A percentile compares a stretch with the other conserved stretches of the same genome.
Conservation (phyloP, 2,113 vertebrate species). For the Arenaria interpres region DNA sequence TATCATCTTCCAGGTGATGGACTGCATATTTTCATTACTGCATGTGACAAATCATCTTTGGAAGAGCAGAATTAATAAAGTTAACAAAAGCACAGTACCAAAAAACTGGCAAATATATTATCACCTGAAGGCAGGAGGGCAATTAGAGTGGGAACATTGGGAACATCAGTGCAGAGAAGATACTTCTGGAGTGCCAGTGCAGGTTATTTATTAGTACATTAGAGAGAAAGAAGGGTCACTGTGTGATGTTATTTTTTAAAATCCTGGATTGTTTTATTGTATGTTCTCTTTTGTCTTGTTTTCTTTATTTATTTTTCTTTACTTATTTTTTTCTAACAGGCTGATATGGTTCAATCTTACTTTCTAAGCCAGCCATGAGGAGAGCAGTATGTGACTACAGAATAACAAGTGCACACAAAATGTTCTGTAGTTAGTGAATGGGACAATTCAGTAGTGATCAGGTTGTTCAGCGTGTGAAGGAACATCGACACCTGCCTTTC, state of each 20-base stretch:
- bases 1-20: background rate
- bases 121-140: background rate
- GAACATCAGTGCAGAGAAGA: background rate
- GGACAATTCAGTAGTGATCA: background rate
- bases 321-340: background rate
- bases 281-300: background rate
- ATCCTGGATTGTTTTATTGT: background rate
- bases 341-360: background rate
- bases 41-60: background rate
- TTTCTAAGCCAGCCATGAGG: background rate
- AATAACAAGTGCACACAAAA: background rate
- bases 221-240: background rate
- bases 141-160: background rate
- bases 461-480: background rate
- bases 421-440: background rate
- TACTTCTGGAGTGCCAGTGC: background rate
- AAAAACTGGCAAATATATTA: background rate
- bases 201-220: background rate
- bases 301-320: background rate
- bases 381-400: background rate
- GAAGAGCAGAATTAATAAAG: slow-evolving; percentile 3
- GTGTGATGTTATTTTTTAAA: background rate
- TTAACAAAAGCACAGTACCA: background rate
- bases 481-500: background rate
- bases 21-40: background rate